Percentiles rank a stretch among this genome's conserved stretches.
phyloP scores from a whole-genome alignment of 2,113 vertebrate genomes.

The Podarcis muralis region DNA sequence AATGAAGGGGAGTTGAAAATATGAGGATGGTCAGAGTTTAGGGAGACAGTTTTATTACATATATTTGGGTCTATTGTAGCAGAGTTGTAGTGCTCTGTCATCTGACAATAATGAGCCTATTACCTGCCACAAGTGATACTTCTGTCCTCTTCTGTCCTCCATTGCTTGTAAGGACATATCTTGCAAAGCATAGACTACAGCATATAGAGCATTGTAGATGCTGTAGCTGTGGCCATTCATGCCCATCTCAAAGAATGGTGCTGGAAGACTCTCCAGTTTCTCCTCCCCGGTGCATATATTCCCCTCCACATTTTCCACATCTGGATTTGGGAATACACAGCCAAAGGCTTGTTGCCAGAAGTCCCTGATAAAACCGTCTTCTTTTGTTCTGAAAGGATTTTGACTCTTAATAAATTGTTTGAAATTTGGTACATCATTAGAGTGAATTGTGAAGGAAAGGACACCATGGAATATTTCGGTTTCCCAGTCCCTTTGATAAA shows the following conservation, averaged over 20 bases:
- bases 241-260: neutral
- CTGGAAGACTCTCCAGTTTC: neutral
- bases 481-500: neutral
- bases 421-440: neutral
- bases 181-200: neutral
- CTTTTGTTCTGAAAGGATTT: neutral
- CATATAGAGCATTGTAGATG: neutral
- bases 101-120: neutral
- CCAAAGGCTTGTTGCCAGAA: neutral
- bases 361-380: neutral
- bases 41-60: no score
- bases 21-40: no score
- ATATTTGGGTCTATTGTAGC: no score
- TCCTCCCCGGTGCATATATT: neutral
- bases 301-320: neutral
- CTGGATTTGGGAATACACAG: neutral
- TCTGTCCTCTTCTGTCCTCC: neutral
- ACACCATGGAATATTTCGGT: neutral
- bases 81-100: neutral
- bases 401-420: neutral
- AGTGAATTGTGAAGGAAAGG: neutral
- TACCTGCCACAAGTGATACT: neutral
- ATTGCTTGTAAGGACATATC: neutral
- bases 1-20: no score
- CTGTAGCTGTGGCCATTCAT: neutral